phyloP scores from a whole-genome alignment of 1,140 invertebrate species.

The Steinernema khuongi region DNA sequence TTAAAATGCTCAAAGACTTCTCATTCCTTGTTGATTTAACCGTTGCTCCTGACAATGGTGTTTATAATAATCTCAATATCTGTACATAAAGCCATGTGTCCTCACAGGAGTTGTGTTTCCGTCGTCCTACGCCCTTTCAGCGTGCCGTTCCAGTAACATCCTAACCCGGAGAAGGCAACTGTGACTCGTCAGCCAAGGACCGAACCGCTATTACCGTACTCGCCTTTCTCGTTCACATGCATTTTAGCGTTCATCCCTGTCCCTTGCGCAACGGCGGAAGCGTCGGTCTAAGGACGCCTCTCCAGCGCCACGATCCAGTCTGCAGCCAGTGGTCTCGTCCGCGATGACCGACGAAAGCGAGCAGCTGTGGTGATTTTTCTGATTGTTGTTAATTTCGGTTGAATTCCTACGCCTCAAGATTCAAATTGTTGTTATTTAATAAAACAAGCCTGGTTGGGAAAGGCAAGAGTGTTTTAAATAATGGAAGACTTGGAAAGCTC shows the following conservation, averaged over 20 bases:
- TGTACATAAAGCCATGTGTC: no score
- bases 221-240: no score
- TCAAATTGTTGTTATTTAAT: neutral
- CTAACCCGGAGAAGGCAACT: no score
- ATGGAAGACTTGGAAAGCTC: no score
- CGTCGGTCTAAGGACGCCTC: neutral
- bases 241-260: neutral
- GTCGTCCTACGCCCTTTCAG: no score
- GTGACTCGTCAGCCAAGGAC: no score
- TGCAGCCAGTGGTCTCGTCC: neutral
- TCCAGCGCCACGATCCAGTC: neutral
- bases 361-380: neutral
- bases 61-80: no score
- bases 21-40: neutral
- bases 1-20: neutral
- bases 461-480: no score
- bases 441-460: no score
- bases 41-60: neutral
- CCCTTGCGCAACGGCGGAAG: neutral
- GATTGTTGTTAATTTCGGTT: neutral
- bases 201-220: no score
- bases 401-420: neutral
- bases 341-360: neutral
- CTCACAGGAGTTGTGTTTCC: no score
- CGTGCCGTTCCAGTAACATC: no score